phyloP scores from a whole-genome alignment of 2,797 vertebrate species.

The Peromyscus nudipes region DNA sequence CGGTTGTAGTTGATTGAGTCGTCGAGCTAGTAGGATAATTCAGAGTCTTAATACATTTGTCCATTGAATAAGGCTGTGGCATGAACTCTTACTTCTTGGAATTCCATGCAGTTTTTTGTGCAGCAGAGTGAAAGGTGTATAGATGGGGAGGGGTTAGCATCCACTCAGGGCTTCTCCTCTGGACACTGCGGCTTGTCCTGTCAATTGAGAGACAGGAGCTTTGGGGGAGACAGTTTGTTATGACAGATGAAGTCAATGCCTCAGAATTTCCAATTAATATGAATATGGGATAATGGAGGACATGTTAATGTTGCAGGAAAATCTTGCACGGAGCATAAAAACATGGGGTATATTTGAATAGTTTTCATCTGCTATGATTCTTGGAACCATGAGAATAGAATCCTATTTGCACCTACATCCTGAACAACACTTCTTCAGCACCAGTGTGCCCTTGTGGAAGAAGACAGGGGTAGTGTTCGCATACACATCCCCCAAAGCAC shows the following conservation, averaged over 20 bases:
- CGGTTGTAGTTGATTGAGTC: neutral
- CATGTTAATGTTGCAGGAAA: constrained; percentile 51
- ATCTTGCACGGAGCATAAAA: neutral
- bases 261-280: constrained; percentile 50
- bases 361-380: neutral
- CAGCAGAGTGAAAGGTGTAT: neutral
- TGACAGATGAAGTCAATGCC: constrained; percentile 1
- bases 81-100: neutral
- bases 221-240: neutral
- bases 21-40: neutral
- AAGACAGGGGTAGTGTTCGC: neutral
- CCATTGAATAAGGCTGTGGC: neutral
- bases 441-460: neutral
- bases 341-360: constrained; percentile 26
- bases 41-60: neutral
- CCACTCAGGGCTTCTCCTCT: neutral
- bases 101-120: neutral
- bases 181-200: neutral
- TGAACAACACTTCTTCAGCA: neutral
- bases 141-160: fast-evolving
- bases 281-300: constrained; percentile 34
- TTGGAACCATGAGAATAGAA: neutral
- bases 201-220: neutral
- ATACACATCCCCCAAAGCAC: neutral
- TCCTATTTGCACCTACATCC: constrained; percentile 50